Evolutionary conservation across 2,888 invertebrate species (phyloP).

Genomic region (Cancer borealis): DNA sequence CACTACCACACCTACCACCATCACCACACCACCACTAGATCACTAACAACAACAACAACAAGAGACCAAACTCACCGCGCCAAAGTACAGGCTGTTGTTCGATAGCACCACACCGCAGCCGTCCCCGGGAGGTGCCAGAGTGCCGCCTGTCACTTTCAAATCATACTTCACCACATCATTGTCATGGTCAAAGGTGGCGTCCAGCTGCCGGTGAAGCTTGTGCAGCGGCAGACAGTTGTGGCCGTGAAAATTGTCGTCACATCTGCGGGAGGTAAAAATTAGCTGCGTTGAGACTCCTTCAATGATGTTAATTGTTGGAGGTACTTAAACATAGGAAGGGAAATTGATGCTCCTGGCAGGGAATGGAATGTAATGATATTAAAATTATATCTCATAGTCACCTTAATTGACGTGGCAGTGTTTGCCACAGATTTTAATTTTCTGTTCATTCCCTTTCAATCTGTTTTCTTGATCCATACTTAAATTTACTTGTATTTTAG

Average conservation of each 20-base stretch:
- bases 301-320: not conserved
- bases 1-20: too few species aligned
- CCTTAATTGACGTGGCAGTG: not conserved
- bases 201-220: slow-evolving; percentile 69
- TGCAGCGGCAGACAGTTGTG: slow-evolving; percentile 75
- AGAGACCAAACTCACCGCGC: slow-evolving; percentile 59
- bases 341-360: not conserved
- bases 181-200: slow-evolving; percentile 72
- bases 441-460: too few species aligned
- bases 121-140: slow-evolving; percentile 58
- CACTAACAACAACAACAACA: not conserved
- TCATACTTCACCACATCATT: slow-evolving; percentile 59
- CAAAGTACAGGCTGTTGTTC: slow-evolving; percentile 74
- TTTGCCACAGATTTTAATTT: not conserved
- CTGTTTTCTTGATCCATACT: too few species aligned
- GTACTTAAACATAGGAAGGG: not conserved
- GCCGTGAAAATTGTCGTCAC: slow-evolving; percentile 75
- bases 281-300: not conserved
- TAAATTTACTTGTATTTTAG: too few species aligned
- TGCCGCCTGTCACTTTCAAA: slow-evolving; percentile 70
- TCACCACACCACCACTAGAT: too few species aligned
- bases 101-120: slow-evolving; percentile 74
- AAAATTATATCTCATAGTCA: not conserved
- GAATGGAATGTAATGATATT: not conserved
- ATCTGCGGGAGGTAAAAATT: slow-evolving; percentile 29